Conservation (phyloP, 2,113 vertebrate species). For the Cyanistes caeruleus region DNA sequence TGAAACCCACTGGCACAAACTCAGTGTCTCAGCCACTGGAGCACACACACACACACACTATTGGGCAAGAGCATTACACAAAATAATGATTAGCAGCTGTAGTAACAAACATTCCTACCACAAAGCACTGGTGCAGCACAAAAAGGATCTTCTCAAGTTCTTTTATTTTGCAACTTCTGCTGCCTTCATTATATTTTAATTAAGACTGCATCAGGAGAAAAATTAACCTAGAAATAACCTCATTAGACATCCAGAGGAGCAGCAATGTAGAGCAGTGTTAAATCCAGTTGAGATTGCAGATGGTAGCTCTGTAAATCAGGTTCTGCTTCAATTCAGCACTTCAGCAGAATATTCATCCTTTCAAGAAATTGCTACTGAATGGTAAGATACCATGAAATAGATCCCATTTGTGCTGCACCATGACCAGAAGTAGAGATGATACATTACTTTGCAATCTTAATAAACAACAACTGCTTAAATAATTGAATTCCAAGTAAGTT, state of each 20-base stretch:
- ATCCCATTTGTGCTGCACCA: neutral
- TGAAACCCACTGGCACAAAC: neutral
- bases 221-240: constrained; percentile 25
- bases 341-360: neutral
- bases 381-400: neutral
- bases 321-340: constrained; percentile 1
- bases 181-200: constrained; percentile 37
- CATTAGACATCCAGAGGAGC: neutral
- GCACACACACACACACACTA: neutral
- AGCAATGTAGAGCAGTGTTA: neutral
- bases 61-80: neutral
- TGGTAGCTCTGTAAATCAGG: neutral
- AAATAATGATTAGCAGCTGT: constrained; percentile 38
- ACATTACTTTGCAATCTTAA: neutral
- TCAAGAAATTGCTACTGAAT: neutral
- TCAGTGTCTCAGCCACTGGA: neutral
- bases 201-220: constrained; percentile 20
- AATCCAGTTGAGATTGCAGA: neutral
- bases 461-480: neutral
- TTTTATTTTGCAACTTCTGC: neutral
- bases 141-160: neutral
- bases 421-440: neutral
- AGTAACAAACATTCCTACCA: constrained; percentile 10
- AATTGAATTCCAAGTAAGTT: neutral
- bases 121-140: neutral